Percentiles rank a stretch among this genome's conserved stretches.
phyloP scores from a whole-genome alignment of 1,140 invertebrate genomes.

The Mercenaria mercenaria region DNA sequence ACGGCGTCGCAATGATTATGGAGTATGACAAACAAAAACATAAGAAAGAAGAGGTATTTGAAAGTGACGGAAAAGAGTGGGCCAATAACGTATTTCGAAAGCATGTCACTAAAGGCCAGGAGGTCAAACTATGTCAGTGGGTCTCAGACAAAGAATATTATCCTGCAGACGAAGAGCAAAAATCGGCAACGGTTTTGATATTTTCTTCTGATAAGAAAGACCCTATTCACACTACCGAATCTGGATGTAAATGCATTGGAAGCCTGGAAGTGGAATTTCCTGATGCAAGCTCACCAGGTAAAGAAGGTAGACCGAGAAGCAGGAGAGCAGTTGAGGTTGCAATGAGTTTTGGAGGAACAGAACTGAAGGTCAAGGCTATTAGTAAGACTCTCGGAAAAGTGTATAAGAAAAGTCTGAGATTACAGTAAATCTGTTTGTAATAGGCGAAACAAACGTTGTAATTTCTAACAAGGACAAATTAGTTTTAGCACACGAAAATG shows the following conservation, averaged over 20 bases:
- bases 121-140: constrained; percentile 51
- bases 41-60: constrained; percentile 1
- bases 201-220: constrained; percentile 26
- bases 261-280: constrained; percentile 41
- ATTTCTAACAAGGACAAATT: too few relatives aligned
- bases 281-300: not conserved
- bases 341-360: constrained; percentile 54
- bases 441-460: too few relatives aligned
- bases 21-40: constrained; percentile 14
- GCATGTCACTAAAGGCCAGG: constrained; percentile 33
- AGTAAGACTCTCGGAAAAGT: not conserved
- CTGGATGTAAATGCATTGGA: constrained; percentile 28
- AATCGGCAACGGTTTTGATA: constrained; percentile 8
- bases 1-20: constrained; percentile 29
- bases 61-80: constrained; percentile 26
- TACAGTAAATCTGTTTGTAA: too few relatives aligned
- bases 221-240: constrained; percentile 24
- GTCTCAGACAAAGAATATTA: constrained; percentile 29
- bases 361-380: constrained; percentile 26
- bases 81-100: constrained; percentile 41
- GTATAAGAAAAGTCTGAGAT: constrained; percentile 26
- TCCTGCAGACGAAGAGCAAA: constrained; percentile 11
- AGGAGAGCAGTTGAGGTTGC: constrained; percentile 40
- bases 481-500: too few relatives aligned
- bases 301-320: not conserved